phyloP scores from a whole-genome alignment of 92 coral and sea anemone species.

The Desmophyllum pertusum region DNA sequence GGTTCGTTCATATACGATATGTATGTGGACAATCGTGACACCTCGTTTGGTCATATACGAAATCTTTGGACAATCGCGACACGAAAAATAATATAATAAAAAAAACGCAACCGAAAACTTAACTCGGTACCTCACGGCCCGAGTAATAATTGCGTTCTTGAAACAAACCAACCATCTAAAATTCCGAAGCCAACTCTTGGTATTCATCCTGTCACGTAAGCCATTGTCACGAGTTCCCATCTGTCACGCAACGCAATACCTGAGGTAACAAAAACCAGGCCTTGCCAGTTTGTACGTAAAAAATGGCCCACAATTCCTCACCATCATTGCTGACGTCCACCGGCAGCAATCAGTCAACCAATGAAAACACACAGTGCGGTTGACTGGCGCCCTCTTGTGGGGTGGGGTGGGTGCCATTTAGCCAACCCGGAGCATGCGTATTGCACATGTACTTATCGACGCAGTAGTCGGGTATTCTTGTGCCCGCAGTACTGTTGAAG shows the following conservation, averaged over 20 bases:
- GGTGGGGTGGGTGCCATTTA: constrained; percentile 10
- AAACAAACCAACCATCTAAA: too few species aligned
- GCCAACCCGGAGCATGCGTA: constrained; percentile 25
- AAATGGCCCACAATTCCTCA: constrained; percentile 24
- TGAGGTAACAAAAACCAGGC: neutral
- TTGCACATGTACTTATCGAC: neutral
- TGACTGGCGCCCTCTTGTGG: constrained; percentile 18
- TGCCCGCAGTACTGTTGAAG: constrained; percentile 7
- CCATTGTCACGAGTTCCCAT: neutral
- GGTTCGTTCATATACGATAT: too few species aligned
- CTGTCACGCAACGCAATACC: constrained; percentile 26
- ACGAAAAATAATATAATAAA: too few species aligned
- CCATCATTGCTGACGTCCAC: constrained; percentile 6
- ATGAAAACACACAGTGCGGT: constrained; percentile 15
- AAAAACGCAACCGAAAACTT: too few species aligned
- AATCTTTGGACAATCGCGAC: too few species aligned
- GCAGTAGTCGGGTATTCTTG: constrained; percentile 14
- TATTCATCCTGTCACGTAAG: too few species aligned
- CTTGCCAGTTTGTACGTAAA: neutral
- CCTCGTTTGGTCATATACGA: too few species aligned
- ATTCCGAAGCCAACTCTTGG: too few species aligned
- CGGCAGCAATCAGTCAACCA: neutral
- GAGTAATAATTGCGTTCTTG: too few species aligned
- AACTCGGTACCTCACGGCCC: too few species aligned
- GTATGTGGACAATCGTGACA: too few species aligned